Conservation (phyloP, 2,888 invertebrate species). For the Nemoura dubitans region DNA sequence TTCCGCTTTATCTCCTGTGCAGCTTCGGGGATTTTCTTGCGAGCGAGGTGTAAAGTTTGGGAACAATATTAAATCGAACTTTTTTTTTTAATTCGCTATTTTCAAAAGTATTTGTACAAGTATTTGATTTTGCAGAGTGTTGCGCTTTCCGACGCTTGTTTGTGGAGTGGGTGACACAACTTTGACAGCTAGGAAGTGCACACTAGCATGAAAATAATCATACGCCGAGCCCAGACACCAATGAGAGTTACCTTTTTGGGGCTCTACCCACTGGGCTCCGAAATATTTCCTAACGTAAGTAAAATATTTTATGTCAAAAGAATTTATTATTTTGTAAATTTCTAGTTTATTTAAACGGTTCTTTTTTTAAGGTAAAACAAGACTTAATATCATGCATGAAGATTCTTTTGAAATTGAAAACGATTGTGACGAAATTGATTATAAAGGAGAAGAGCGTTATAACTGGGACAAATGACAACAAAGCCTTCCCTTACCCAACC, state of each 20-base stretch:
- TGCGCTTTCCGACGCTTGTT: neutral
- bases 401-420: neutral
- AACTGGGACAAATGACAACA: too few species aligned
- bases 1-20: neutral
- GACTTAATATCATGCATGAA: neutral
- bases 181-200: neutral
- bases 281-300: neutral
- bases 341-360: neutral
- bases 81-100: too few species aligned
- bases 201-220: neutral
- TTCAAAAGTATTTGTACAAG: too few species aligned
- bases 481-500: too few species aligned
- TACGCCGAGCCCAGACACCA: neutral
- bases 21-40: neutral
- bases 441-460: too few species aligned
- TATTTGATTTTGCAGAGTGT: neutral
- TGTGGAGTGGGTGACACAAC: neutral
- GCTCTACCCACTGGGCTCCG: neutral
- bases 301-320: neutral
- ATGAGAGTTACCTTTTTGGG: neutral
- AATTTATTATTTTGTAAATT: neutral
- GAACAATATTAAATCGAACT: too few species aligned
- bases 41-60: neutral
- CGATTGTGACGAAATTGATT: too few species aligned
- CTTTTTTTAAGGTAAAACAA: neutral